These are phyloP conservation scores for Trichogramma pretiosum DNA, from an alignment of 1,140 invertebrate genomes.

Conservation along the genomic window DNA sequence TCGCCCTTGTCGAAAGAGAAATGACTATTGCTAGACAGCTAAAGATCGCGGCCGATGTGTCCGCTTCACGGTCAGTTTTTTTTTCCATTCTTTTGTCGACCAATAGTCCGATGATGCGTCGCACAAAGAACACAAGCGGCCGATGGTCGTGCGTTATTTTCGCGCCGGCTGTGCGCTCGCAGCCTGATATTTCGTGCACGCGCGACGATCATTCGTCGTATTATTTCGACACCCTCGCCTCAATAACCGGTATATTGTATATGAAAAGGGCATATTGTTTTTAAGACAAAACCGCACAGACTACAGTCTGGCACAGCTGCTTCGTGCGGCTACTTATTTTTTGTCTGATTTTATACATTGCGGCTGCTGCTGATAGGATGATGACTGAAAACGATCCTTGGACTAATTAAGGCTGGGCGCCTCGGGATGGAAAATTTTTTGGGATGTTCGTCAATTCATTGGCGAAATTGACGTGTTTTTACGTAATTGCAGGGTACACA, in stretches of 20 bases:
- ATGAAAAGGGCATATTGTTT: slow-evolving; percentile 28
- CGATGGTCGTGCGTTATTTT: slow-evolving; percentile 4
- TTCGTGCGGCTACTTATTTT: background rate
- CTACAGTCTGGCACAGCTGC: slow-evolving; percentile 12
- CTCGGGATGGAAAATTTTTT: no score
- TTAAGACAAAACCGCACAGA: slow-evolving; percentile 10
- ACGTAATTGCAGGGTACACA: no score
- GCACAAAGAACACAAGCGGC: slow-evolving; percentile 27
- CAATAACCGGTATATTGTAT: slow-evolving; percentile 1
- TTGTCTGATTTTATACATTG: background rate
- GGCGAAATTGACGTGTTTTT: background rate
- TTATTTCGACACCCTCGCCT: slow-evolving; percentile 29
- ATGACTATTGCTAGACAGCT: no score
- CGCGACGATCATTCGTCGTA: slow-evolving; percentile 30
- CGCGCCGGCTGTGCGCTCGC: background rate
- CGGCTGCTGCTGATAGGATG: slow-evolving; percentile 11
- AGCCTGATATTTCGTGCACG: background rate
- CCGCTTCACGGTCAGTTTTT: background rate
- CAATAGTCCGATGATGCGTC: slow-evolving; percentile 29
- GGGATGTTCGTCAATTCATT: background rate
- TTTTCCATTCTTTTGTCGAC: slow-evolving; percentile 1
- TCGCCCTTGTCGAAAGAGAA: no score
- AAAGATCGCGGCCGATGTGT: no score
- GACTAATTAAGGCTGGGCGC: no score
- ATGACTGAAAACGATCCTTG: no score